These are phyloP conservation scores for Enchytraeus crypticus DNA, from an alignment of 2,888 invertebrate genomes.

Conservation along the genomic window DNA sequence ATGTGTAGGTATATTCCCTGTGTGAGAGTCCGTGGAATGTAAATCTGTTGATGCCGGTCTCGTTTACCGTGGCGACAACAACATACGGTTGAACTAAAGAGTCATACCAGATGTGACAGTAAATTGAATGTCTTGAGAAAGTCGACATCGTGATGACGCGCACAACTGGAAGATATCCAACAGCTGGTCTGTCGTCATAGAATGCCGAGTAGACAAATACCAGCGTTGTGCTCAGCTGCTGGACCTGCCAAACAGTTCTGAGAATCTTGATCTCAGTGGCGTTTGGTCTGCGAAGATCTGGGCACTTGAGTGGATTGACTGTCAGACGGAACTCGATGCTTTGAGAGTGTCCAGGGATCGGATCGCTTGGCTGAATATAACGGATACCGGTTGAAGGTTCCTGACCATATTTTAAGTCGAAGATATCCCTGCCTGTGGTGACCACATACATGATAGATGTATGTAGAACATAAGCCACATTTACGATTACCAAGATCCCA, in stretches of 20 bases:
- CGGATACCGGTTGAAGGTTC: too few species aligned
- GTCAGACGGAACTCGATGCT: too few species aligned
- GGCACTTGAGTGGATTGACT: too few species aligned
- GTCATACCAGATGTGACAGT: slow-evolving; percentile 25
- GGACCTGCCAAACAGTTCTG: slow-evolving; percentile 8
- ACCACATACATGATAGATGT: too few species aligned
- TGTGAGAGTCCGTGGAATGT: not conserved
- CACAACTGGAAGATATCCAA: slow-evolving; percentile 12
- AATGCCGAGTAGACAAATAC: slow-evolving; percentile 21
- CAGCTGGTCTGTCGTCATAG: slow-evolving; percentile 21
- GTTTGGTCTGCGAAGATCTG: not conserved
- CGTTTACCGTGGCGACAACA: not conserved
- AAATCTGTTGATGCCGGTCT: slow-evolving; percentile 10
- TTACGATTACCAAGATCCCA: too few species aligned
- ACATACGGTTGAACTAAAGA: slow-evolving; percentile 14
- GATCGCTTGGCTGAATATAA: too few species aligned
- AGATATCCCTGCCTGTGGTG: too few species aligned
- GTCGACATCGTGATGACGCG: slow-evolving; percentile 4
- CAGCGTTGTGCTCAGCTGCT: not conserved
- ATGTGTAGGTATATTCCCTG: slow-evolving; percentile 15
- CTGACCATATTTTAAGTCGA: too few species aligned
- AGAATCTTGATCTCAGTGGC: not conserved
- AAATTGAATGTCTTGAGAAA: too few species aligned
- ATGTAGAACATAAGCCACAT: too few species aligned
- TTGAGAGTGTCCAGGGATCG: too few species aligned